Base-by-base conservation (phyloP, 1,140 invertebrate species). In the Zaprionus nigranus region DNA sequence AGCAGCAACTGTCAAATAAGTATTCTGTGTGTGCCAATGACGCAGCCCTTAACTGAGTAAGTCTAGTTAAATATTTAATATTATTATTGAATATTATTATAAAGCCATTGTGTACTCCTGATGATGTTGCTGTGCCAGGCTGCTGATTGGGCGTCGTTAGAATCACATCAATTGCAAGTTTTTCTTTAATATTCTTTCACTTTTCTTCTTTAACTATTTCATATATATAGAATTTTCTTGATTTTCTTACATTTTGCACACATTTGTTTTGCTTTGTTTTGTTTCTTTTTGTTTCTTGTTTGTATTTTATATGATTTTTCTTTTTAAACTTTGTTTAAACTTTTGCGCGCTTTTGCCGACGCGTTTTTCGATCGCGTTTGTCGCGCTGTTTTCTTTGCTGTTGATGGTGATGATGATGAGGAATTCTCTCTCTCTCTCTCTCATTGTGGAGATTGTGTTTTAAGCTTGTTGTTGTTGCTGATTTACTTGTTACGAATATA, bases 321-420 rank as follows among this genome's bases (percentile, higher is more conserved):
- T 20, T 24, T 61, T 46, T 46, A 5, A 57, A 72, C 30, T 65
- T 76, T 62, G 4, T 40, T 59, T 62, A n/a, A 28, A 28, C 11
- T 64, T 65, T 56, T 30, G 40, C 78, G 75, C 75, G 75, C 34
- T 73, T 87, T 86, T 88, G 77, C 83, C 83, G 83, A 75, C 83
- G 83, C 83, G 83, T 59, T 86, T 85, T 56, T 34, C 30, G 30
- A 34, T 34, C 63, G 58, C 12, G 30, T 34, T 58, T 64, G 68
- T 59, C 78, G 68, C 46, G 68, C 68, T 72, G 66, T 57, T 49
- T 49, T 61, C 28, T 56, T 66, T 73, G 60, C 67, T 22, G 69
- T 53, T 76, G 38, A 57, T 83, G 78, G 3, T 84, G 56, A 65
- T 65, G 71, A 67, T 65, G 51, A 36, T 76, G 69, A 24, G 67